A percentile compares a stretch with the other conserved stretches of the same genome.
phyloP scores from a whole-genome alignment of 2,113 vertebrate genomes.

The Pionites leucogaster region DNA sequence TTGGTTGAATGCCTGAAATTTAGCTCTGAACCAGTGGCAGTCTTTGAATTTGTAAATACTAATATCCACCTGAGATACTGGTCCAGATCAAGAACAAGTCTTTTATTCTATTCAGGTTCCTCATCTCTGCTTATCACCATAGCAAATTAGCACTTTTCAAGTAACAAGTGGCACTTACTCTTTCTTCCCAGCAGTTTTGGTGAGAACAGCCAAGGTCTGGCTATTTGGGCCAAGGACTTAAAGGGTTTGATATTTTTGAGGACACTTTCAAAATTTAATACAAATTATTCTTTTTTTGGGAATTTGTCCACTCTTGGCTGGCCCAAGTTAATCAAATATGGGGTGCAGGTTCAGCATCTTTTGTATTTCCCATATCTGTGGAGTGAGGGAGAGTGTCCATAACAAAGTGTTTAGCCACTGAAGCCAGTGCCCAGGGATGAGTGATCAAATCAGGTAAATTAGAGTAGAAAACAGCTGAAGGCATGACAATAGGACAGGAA shows the following conservation, averaged over 20 bases:
- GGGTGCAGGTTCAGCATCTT: background rate
- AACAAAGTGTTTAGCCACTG: background rate
- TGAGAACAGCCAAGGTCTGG: background rate
- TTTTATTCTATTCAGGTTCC: constrained; percentile 44
- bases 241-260: background rate
- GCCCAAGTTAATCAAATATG: background rate
- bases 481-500: background rate
- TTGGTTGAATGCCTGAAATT: constrained; percentile 41
- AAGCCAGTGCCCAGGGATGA: background rate
- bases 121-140: background rate
- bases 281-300: background rate
- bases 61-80: constrained; percentile 41
- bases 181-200: background rate
- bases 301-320: background rate
- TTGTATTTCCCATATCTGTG: background rate
- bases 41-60: constrained; percentile 57
- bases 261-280: background rate
- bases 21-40: background rate
- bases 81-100: background rate
- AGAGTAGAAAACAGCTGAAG: background rate
- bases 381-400: background rate
- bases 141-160: background rate
- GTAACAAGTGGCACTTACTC: background rate
- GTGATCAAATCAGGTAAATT: background rate
- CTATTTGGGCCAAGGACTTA: background rate